Evolutionary conservation across 1,140 invertebrate genomes (phyloP), one percentile per base, ranked within the genome.

Genomic region (Drosophila sp.): DNA sequence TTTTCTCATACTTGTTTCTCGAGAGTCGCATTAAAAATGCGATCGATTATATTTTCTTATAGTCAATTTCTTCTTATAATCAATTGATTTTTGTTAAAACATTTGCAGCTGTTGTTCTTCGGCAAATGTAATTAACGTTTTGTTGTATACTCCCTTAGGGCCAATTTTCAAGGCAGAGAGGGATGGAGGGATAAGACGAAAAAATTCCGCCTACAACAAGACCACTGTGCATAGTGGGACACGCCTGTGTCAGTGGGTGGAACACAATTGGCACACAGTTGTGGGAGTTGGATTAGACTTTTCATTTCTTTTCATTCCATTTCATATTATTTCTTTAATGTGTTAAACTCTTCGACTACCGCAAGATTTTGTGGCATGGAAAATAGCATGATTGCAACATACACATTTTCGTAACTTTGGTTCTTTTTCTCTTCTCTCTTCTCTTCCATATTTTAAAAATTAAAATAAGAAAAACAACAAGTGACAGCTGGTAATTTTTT

Each of bases 361-460:
- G 34, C 34, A 36, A 36, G 34, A 76, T 76, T 43, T 16, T 65
- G 57, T 43, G 73, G 63, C 38, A 54, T 78, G 74, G 61, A 77
- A 74, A 56, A 72, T 9, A 64, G 50, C 75, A 75, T 18, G 71
- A 86, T 86, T 86, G 82, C 82, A 78, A 87, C 82, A 86, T 7
- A 50, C 48, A 27, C 29, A 40, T 63, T 51, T 56, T 36, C 36
- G 43, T 48, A 27, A n/a, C 9, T 36, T 36, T 38, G 46, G 45
- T 51, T 64, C 71, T 57, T n/a, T n/a, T n/a, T n/a, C n/a, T n/a
- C n/a, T n/a, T n/a, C n/a, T n/a, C n/a, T n/a, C n/a, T n/a, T n/a
- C n/a, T n/a, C n/a, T n/a, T n/a, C n/a, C n/a, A n/a, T n/a, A n/a
- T 21, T 21, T 21, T 21, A 21, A 21, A 53, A 13, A 11, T 43